Conservation (phyloP, 2,888 invertebrate species). For the Apotomis turbidana region DNA sequence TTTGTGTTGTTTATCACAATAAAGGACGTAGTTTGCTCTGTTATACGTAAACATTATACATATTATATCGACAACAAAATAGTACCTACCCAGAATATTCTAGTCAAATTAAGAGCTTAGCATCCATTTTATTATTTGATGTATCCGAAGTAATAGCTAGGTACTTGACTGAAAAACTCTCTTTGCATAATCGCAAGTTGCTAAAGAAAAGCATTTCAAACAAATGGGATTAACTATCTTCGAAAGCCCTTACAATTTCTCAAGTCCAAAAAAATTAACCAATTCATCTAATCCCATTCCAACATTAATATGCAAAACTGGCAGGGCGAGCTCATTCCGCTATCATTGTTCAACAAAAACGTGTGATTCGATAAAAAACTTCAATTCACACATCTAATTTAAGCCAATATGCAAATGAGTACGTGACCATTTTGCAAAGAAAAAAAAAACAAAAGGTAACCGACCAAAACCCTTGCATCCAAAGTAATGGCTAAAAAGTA, state of each 20-base stretch:
- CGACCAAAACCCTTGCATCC: conserved; percentile 76
- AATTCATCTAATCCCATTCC: conserved; percentile 54
- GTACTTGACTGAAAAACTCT: conserved; percentile 8
- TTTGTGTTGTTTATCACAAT: too few species aligned
- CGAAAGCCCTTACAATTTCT: conserved; percentile 13
- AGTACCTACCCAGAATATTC: too few species aligned
- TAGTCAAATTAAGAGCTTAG: too few species aligned
- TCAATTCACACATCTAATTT: conserved; percentile 73
- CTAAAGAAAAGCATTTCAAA: conserved; percentile 30
- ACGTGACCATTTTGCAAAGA: conserved; percentile 81
- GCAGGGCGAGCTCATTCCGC: conserved; percentile 62
- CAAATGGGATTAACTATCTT: conserved; percentile 37
- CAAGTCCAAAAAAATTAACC: conserved; percentile 59
- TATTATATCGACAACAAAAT: too few species aligned
- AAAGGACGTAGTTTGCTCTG: too few species aligned
- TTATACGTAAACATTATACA: too few species aligned
- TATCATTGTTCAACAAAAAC: conserved; percentile 72
- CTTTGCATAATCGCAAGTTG: conserved; percentile 33
- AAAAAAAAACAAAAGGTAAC: conserved; percentile 77
- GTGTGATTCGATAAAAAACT: conserved; percentile 76
- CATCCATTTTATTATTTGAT: not conserved
- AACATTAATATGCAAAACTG: conserved; percentile 70
- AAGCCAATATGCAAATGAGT: conserved; percentile 78
- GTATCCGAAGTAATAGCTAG: conserved; percentile 2
- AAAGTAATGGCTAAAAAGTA: conserved; percentile 74